Percentiles rank a stretch among this genome's conserved stretches.
phyloP scores from a whole-genome alignment of 2,888 invertebrate genomes.

The Heteromyza rotundicornis region DNA sequence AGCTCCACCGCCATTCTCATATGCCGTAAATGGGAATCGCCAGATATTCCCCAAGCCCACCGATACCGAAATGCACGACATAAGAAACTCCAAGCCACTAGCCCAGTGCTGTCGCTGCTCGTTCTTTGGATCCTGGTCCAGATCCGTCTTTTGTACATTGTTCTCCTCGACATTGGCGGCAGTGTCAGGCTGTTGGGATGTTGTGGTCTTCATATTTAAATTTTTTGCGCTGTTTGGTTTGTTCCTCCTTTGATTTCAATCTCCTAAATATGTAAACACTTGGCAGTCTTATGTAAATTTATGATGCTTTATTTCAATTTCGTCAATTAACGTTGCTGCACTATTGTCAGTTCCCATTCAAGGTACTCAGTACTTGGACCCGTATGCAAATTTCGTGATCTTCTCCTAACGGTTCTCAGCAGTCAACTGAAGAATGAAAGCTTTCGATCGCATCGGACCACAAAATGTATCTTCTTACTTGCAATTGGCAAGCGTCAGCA shows the following conservation, averaged over 20 bases:
- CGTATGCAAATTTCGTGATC: conserved; percentile 68
- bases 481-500: too few species aligned
- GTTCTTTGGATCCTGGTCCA: background rate
- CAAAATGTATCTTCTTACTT: too few species aligned
- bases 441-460: background rate
- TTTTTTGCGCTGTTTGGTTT: too few species aligned
- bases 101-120: conserved; percentile 18
- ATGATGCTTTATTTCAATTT: too few species aligned
- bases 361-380: conserved; percentile 26
- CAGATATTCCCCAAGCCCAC: conserved; percentile 23
- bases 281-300: too few species aligned
- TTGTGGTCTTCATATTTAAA: too few species aligned
- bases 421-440: background rate
- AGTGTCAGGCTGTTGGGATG: too few species aligned
- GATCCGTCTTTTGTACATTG: too few species aligned
- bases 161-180: too few species aligned
- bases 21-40: conserved; percentile 24
- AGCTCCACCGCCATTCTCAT: conserved; percentile 24
- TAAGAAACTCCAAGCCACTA: conserved; percentile 19
- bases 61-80: conserved; percentile 25
- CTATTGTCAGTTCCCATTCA: too few species aligned
- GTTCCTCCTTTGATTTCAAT: too few species aligned
- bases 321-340: background rate
- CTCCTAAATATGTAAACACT: too few species aligned
- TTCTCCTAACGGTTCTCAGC: background rate